Conservation (phyloP, 1,140 invertebrate species). For the Harpegnathos saltator region DNA sequence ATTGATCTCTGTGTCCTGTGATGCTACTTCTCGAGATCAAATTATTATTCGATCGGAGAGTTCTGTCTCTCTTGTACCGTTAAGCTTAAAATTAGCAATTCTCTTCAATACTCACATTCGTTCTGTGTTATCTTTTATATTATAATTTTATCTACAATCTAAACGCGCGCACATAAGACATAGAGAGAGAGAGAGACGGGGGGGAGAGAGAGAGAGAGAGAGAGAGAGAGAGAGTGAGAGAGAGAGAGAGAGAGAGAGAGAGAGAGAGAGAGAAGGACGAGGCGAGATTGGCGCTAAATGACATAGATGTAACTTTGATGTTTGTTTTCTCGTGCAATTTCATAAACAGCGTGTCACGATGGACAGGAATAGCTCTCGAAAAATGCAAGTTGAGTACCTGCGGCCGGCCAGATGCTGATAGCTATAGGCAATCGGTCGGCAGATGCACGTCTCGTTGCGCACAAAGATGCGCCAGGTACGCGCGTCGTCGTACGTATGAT, state of each 20-base stretch:
- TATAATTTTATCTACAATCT: slow-evolving; percentile 8
- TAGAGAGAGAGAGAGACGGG: background rate
- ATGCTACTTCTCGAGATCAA: too few species aligned
- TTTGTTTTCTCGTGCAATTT: slow-evolving; percentile 45
- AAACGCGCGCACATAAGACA: too few species aligned
- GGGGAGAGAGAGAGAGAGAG: background rate
- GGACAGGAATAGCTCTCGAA: slow-evolving; percentile 30
- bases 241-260: background rate
- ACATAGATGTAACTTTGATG: slow-evolving; percentile 19
- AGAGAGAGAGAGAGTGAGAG: background rate
- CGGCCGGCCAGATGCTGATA: slow-evolving; percentile 46
- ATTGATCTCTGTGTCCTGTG: background rate
- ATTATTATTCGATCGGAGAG: too few species aligned
- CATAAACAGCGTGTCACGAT: slow-evolving; percentile 37
- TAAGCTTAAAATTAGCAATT: slow-evolving; percentile 1
- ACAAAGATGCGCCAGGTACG: slow-evolving; percentile 26
- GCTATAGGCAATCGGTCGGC: slow-evolving; percentile 37
- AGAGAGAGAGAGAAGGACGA: background rate
- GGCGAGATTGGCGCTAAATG: background rate
- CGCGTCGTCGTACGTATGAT: background rate
- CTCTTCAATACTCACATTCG: background rate
- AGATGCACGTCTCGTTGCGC: slow-evolving; percentile 53
- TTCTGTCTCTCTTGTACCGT: background rate
- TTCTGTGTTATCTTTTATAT: background rate
- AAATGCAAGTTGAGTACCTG: slow-evolving; percentile 49